phyloP scores from a whole-genome alignment of 2,797 vertebrate genomes.

The Rhinella marina region DNA sequence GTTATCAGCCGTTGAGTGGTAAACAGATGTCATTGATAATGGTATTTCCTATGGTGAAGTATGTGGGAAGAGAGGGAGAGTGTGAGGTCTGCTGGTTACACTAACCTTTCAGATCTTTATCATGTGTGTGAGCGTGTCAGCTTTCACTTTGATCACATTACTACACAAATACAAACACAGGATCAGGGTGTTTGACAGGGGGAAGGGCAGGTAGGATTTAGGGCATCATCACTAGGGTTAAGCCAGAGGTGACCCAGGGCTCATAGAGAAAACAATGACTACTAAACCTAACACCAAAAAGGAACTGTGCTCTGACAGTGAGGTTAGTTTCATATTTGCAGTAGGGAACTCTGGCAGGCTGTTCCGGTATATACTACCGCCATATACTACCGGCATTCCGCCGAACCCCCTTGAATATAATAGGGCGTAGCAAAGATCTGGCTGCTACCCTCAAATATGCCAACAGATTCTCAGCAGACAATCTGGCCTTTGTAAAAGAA shows the following conservation, averaged over 20 bases:
- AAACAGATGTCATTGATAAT: constrained; percentile 43
- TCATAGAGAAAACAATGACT: constrained; percentile 31
- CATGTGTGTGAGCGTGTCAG: background rate
- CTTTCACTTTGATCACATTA: constrained; percentile 57
- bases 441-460: too few relatives aligned
- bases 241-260: constrained; percentile 20
- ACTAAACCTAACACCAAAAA: constrained; percentile 3
- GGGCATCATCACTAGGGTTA: constrained; percentile 33
- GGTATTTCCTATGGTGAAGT: background rate
- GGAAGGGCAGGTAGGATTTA: constrained; percentile 24
- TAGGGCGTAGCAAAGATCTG: too few relatives aligned
- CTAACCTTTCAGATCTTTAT: constrained; percentile 9
- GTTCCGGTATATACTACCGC: too few relatives aligned
- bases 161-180: constrained; percentile 49
- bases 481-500: too few relatives aligned
- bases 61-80: constrained; percentile 25
- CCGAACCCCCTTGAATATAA: too few relatives aligned
- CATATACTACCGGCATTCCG: too few relatives aligned
- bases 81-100: constrained; percentile 20
- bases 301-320: background rate
- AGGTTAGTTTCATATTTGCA: too few relatives aligned
- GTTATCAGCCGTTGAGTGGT: constrained; percentile 11
- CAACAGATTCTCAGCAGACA: too few relatives aligned
- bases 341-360: too few relatives aligned
- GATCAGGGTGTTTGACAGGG: constrained; percentile 26